These are phyloP conservation scores for Pygoscelis antarcticus DNA, from an alignment of 2,113 vertebrate species.

Conservation along the genomic window DNA sequence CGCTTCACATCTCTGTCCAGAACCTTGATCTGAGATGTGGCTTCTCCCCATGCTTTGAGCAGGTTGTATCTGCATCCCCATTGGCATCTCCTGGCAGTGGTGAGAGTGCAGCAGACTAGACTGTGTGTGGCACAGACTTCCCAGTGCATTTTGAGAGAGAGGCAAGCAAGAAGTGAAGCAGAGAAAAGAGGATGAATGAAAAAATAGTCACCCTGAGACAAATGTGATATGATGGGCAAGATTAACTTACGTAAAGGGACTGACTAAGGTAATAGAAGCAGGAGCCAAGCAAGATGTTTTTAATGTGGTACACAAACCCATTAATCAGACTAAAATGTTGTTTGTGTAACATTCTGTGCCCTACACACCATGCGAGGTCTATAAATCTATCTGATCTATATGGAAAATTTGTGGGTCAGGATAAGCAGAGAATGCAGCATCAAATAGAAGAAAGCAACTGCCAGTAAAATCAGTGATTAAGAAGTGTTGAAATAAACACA, in stretches of 20 bases:
- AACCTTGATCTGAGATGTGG: background rate
- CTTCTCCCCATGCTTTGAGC: background rate
- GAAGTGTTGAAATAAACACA: background rate
- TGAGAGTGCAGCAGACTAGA: accelerated
- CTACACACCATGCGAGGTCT: background rate
- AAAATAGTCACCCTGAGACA: background rate
- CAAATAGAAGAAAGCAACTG: background rate
- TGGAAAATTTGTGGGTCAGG: background rate
- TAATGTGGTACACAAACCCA: constrained; percentile 37
- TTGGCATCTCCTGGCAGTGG: background rate
- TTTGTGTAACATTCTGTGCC: background rate
- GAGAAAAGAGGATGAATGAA: constrained; percentile 19
- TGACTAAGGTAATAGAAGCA: background rate
- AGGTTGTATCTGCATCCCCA: background rate
- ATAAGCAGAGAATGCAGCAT: background rate
- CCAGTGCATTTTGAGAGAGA: background rate
- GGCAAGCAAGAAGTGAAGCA: background rate
- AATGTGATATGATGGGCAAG: background rate
- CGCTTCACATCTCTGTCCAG: background rate
- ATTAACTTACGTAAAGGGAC: constrained; percentile 34
- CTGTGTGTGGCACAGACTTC: background rate
- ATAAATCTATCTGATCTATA: constrained; percentile 11
- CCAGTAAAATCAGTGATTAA: background rate
- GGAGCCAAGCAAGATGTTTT: background rate
- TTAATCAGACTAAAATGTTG: constrained; percentile 32